Evolutionary conservation across 2,888 invertebrate genomes (phyloP), one percentile per base, ranked within the genome.

Genomic region (Pocota personata): DNA sequence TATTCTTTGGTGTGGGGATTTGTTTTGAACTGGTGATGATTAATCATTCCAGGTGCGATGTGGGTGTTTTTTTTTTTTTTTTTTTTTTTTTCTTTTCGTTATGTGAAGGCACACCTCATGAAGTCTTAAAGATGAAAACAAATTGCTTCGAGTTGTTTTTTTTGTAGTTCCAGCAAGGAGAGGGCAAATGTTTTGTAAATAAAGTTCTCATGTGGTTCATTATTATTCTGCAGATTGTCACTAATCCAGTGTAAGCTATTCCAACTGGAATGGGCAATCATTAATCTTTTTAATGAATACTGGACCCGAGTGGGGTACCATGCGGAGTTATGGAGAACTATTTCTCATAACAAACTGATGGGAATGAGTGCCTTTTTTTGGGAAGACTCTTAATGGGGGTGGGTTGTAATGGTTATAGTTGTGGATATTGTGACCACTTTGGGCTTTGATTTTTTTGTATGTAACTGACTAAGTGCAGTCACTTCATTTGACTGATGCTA

Each of bases 21-120:
- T 75, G 75, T 80, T 79, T 66, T 71, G 60, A 75, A 46, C 48
- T 82, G 76, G 82, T 86, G 80, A 82, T 82, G 86, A 86, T 86
- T 82, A 82, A 86, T 86, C 57, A 71, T 77, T 46, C n/a, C 82
- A 82, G 80, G 86, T 80, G 86, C 76, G 76, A 86, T 86, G 86
- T 86, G 86, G 86, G 86, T 76, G 86, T 80, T 66, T 67, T 62
- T 67, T 16, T 64, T 7, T 21, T 30, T 21, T 19, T 27, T 50
- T 7, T 19, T 24, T 27, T 12, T 30, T 2, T 6, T 37, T 62
- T 50, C 14, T 21, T 6, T 12, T 19, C 3, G 14, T 7, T 30
- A 10, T 19, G 40, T 4, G 6, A 12, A 19, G 64, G 48, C 78
- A 40, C 71, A 71, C 78, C 78, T 78, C 35, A 19, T 57, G 72